Base-by-base conservation (phyloP, 2,888 invertebrate species). In the Linnaemya vulpina region DNA sequence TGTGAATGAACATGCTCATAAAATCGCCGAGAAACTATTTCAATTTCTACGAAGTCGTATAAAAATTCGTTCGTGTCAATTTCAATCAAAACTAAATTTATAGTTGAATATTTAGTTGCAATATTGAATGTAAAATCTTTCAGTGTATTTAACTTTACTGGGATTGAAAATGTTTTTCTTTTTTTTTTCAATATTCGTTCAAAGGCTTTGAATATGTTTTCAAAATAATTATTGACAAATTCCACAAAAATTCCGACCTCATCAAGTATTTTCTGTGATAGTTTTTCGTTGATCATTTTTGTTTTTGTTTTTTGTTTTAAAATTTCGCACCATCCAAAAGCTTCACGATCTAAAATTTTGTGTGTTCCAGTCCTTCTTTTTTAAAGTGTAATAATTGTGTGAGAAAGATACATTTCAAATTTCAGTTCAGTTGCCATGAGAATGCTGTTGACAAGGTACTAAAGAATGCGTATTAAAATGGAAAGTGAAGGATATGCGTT, bases 401-500 rank as follows among this genome's bases (percentile, higher is more conserved):
- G 5, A 30, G 5, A 30, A 30, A 30, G 5, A 30, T n/a, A 46
- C 46, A 43, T 58, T 46, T 76, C 9, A 76, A 67, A 43, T 43
- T 53, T 35, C 55, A 15, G 20, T 67, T 40, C 43, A 74, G 58
- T 55, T 35, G 53, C 20, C 0, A 68, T 68, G n/a, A 68, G 60
- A 60, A 68, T 77, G 68, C 49, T 68, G 49, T 35, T 68, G 15
- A 68, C 67, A 68, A 68, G 68, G 77, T 68, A 77, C 49, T 49
- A 55, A 13, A 25, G 25, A 13, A 15, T 40, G 10, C 58, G n/a
- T n/a, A 30, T 13, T 63, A 25, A 15, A 9, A 63, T 9, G 10
- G 10, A n/a, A 15, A 2, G 25, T 46, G 25, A 43, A 63, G n/a
- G 15, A n/a, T 63, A 2, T 13, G 15, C 20, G 38, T 38, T 60